Evolutionary conservation across 2,797 vertebrate genomes (phyloP), one percentile per base, ranked within the genome.

Genomic region (Hydrocynus forskahlii): DNA sequence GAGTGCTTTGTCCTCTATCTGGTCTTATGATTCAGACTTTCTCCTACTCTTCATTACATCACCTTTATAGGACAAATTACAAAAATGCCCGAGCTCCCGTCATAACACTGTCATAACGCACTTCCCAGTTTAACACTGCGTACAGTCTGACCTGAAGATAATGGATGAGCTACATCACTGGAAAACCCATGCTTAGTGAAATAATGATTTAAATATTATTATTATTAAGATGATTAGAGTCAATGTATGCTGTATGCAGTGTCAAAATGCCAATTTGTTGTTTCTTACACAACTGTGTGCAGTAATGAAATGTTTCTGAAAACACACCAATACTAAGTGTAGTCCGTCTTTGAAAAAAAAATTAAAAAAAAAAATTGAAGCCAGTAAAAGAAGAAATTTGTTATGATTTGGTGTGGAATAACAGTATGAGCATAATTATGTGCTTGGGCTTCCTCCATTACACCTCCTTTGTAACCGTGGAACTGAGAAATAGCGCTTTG

Each of bases 401-500:
- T 23, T 72, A 55, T 82, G 75, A 72, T 82, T 67, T 40, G 54
- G 72, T 54, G 45, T 81, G 75, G 70, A 66, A 84, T 82, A 84
- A 73, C 80, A 82, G 69, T 78, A 67, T 63, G 72, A 79, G 17
- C 1, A 48, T n/a, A n/a, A n/a, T n/a, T 72, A 52, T 75, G 60
- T 13, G 16, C 21, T 38, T 5, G 17, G 17, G 78, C 48, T 81
- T 81, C 68, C 59, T 81, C 72, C 17, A 67, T 83, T 70, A 76
- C 81, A 76, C 60, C 66, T 75, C 68, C 78, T 79, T 77, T 67
- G 75, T 78, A 76, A 73, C 60, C 72, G 69, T 76, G 76, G 50
- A 81, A 77, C 64, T 79, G 67, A 83, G 80, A 87, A 87, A 82
- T 63, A 82, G 71, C 83, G 68, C 80, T 73, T 78, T 70, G 19